Conservation (phyloP, 2,888 invertebrate genomes). For the Ormyrus pomaceus region DNA sequence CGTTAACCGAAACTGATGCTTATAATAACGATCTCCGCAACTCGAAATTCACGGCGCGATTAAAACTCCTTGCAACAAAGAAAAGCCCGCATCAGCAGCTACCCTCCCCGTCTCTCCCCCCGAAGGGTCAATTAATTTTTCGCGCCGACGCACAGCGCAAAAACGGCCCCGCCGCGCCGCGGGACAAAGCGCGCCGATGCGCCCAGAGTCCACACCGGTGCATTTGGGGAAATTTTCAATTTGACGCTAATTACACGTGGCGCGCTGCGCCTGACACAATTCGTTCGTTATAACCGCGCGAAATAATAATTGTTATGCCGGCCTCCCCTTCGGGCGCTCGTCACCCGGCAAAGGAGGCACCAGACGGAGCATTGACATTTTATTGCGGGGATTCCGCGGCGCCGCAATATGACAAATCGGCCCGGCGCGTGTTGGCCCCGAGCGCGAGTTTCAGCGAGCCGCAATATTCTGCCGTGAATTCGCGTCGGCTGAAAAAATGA, state of each 20-base stretch:
- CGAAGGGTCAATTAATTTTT: constrained; percentile 25
- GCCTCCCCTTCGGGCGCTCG: neutral
- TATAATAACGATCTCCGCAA: too few relatives aligned
- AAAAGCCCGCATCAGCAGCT: neutral
- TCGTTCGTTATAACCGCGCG: constrained; percentile 68
- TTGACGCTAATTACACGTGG: constrained; percentile 50
- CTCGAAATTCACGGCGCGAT: constrained; percentile 3
- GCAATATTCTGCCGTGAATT: too few relatives aligned
- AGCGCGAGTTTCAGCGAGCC: too few relatives aligned
- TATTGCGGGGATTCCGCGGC: constrained; percentile 32
- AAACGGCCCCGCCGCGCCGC: neutral
- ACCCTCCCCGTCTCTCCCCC: too few relatives aligned
- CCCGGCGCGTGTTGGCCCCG: neutral
- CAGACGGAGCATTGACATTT: constrained; percentile 46
- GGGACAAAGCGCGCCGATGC: constrained; percentile 17
- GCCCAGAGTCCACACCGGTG: constrained; percentile 33
- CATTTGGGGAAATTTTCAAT: constrained; percentile 55
- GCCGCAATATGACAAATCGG: constrained; percentile 38
- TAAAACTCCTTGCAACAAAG: constrained; percentile 9
- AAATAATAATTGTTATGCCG: constrained; percentile 66
- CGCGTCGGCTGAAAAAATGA: too few relatives aligned
- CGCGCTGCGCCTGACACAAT: constrained; percentile 65
- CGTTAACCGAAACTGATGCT: too few relatives aligned
- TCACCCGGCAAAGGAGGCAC: neutral
- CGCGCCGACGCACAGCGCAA: neutral